A percentile compares a stretch with the other conserved stretches of the same genome.
These are phyloP conservation scores for Crotophaga sulcirostris DNA, from an alignment of 2,113 vertebrate species.

Conservation along the genomic window DNA sequence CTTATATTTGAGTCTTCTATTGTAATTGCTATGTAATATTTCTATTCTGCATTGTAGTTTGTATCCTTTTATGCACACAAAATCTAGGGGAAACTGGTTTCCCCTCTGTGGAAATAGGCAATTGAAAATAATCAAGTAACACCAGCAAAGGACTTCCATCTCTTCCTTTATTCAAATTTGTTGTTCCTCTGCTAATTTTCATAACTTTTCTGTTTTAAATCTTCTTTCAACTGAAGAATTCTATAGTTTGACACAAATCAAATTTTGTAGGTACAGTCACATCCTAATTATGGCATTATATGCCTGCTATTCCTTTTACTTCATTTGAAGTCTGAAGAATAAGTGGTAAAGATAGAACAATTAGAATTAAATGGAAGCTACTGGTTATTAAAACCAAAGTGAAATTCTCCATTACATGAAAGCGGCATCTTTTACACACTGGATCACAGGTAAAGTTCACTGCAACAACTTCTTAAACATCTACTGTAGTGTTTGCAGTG, in stretches of 20 bases:
- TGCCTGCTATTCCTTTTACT: background rate
- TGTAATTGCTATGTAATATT: background rate
- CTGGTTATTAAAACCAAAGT: background rate
- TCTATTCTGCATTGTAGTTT: background rate
- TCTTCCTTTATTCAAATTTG: background rate
- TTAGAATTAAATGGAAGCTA: background rate
- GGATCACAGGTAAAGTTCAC: background rate
- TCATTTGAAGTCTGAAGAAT: background rate
- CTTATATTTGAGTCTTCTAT: background rate
- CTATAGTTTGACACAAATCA: background rate
- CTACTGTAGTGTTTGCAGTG: background rate
- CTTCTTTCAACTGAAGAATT: background rate
- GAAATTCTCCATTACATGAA: background rate
- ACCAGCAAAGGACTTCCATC: background rate
- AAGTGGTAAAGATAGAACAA: background rate
- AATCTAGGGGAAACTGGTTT: background rate
- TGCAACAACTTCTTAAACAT: background rate
- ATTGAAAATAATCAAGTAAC: background rate
- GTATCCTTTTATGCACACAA: background rate
- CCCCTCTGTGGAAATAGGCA: background rate
- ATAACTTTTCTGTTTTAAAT: background rate
- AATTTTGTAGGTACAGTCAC: background rate
- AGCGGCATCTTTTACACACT: background rate
- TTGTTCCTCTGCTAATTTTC: background rate
- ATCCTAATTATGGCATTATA: background rate